Conservation (phyloP, 2,113 vertebrate species). For the Notiomystis cincta region DNA sequence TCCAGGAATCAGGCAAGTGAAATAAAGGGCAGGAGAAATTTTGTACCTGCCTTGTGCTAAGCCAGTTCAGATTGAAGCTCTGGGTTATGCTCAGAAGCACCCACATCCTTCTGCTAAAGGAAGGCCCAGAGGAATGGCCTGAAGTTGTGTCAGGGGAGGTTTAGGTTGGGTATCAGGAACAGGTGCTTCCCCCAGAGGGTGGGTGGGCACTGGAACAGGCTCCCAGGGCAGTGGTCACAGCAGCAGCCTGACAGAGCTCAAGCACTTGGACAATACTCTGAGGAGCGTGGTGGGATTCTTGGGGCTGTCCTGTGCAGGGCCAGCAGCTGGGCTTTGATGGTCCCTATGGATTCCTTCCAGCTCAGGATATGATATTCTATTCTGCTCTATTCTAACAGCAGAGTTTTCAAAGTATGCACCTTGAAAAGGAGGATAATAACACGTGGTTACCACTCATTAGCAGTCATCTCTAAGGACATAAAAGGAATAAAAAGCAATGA, state of each 20-base stretch:
- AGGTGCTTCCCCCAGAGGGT: neutral
- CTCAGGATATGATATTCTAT: neutral
- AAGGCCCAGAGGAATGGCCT: neutral
- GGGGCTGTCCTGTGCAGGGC: neutral
- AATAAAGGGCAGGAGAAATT: neutral
- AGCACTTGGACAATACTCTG: neutral
- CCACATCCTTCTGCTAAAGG: neutral
- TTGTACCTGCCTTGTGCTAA: neutral
- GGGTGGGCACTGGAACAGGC: neutral
- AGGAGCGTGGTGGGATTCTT: neutral
- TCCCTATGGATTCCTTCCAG: neutral
- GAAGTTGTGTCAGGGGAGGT: neutral
- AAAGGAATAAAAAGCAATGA: neutral
- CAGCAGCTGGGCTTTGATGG: neutral
- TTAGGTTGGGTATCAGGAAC: fast-evolving
- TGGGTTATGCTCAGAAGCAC: neutral
- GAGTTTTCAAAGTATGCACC: neutral
- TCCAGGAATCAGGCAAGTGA: neutral
- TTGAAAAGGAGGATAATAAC: neutral
- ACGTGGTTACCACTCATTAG: neutral
- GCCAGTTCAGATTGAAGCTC: neutral
- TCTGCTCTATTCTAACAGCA: neutral
- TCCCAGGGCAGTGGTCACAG: neutral
- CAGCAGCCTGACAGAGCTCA: neutral
- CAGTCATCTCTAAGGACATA: neutral